These are phyloP conservation scores for Philereme vetulata DNA, from an alignment of 2,888 invertebrate genomes.

Conservation along the genomic window DNA sequence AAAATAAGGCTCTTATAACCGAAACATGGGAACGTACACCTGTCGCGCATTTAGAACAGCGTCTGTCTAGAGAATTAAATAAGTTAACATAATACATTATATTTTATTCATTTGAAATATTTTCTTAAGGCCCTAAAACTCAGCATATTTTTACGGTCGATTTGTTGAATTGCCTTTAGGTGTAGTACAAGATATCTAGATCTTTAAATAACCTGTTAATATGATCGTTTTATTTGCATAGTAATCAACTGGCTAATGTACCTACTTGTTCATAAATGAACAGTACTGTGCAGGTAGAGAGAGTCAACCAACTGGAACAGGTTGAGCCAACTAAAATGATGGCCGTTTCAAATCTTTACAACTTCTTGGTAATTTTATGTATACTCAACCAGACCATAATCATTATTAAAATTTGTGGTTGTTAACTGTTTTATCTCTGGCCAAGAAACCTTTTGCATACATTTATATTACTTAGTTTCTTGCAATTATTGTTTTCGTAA, in stretches of 20 bases:
- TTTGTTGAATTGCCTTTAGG: slow-evolving; percentile 16
- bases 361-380: slow-evolving; percentile 30
- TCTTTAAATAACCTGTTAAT: slow-evolving; percentile 43
- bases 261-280: slow-evolving; percentile 59
- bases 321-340: slow-evolving; percentile 52
- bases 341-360: slow-evolving; percentile 37
- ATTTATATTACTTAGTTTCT: slow-evolving; percentile 9
- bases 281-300: slow-evolving; percentile 59
- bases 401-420: slow-evolving; percentile 16
- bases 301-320: slow-evolving; percentile 55
- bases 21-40: slow-evolving; percentile 68
- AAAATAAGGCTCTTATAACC: slow-evolving; percentile 52
- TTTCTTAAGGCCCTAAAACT: slow-evolving; percentile 17
- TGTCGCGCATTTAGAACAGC: slow-evolving; percentile 58
- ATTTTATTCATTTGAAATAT: slow-evolving; percentile 46
- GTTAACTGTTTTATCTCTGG: slow-evolving; percentile 7
- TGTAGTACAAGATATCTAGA: slow-evolving; percentile 20
- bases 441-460: slow-evolving; percentile 7
- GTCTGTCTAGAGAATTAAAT: slow-evolving; percentile 53
- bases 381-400: slow-evolving; percentile 18
- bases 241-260: slow-evolving; percentile 56
- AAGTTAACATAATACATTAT: slow-evolving; percentile 24
- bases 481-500: too few relatives aligned
- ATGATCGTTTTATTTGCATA: slow-evolving; percentile 61
- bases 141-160: slow-evolving; percentile 7